Conservation (phyloP, 2,888 invertebrate species). For the Melipona bicolor region DNA sequence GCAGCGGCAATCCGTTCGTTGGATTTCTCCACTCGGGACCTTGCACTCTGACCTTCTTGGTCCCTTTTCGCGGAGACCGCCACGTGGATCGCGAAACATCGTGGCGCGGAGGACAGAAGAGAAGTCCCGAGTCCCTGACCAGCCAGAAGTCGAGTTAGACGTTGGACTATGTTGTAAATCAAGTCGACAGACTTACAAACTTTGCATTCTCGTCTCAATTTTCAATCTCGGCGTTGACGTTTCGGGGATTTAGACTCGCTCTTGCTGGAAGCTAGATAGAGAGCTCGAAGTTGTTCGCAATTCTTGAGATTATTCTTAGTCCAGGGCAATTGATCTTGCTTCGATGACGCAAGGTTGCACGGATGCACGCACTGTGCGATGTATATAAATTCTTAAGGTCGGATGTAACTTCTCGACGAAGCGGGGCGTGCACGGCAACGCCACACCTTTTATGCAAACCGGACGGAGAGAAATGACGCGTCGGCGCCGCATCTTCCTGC, state of each 20-base stretch:
- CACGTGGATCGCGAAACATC: neutral
- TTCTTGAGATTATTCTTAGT: too few relatives aligned
- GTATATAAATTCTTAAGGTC: neutral
- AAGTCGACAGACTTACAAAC: neutral
- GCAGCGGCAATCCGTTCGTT: neutral
- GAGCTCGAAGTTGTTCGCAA: too few relatives aligned
- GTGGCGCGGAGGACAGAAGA: neutral
- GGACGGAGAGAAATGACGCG: constrained; percentile 21
- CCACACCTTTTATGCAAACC: constrained; percentile 46
- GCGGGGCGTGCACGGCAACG: constrained; percentile 12
- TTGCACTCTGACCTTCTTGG: constrained; percentile 29
- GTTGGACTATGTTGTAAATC: neutral
- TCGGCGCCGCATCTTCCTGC: constrained; percentile 7
- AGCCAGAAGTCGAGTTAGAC: neutral
- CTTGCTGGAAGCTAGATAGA: too few relatives aligned
- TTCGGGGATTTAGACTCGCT: too few relatives aligned
- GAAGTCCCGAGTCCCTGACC: neutral
- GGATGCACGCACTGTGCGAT: too few relatives aligned
- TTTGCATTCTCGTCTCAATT: too few relatives aligned
- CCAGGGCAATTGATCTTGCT: too few relatives aligned
- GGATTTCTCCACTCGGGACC: constrained; percentile 27
- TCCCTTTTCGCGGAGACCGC: neutral
- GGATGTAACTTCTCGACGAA: constrained; percentile 15
- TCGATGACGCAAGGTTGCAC: too few relatives aligned
- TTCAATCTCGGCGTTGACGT: too few relatives aligned